A percentile compares a stretch with the other conserved stretches of the same genome.
Evolutionary conservation across 2,797 vertebrate species (phyloP).

Genomic region (Cirrhinus mrigala): DNA sequence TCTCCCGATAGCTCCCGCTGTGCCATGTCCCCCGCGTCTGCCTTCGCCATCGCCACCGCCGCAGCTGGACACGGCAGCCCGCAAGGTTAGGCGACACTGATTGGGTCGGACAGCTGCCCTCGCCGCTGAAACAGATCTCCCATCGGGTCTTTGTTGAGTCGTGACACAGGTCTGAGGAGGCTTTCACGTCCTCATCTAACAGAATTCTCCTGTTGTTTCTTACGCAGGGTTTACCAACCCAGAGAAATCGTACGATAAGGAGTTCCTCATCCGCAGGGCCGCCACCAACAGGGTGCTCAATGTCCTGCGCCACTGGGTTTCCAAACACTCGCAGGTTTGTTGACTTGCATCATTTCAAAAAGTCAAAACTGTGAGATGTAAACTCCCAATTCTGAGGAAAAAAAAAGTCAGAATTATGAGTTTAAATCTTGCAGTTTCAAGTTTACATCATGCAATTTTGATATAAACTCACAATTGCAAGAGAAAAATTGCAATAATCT

Average conservation of each 20-base stretch:
- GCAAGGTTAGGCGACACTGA: conserved; percentile 79
- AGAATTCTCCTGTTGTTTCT: neutral
- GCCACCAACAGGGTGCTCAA: conserved; percentile 96
- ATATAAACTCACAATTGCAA: neutral
- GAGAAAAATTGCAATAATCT: neutral
- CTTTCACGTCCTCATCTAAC: neutral
- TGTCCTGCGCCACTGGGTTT: conserved; percentile 97
- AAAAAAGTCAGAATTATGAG: no score
- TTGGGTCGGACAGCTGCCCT: conserved; percentile 18
- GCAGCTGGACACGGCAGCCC: conserved; percentile 90
- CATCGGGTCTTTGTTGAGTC: neutral
- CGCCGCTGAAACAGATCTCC: conserved; percentile 3
- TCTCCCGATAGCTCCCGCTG: conserved; percentile 86
- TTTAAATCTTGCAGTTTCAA: no score
- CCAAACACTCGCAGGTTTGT: conserved; percentile 95
- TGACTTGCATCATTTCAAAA: neutral
- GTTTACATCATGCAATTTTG: neutral
- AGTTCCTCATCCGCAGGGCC: conserved; percentile 94
- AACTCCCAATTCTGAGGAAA: neutral
- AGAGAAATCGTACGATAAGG: conserved; percentile 92
- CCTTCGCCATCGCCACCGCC: conserved; percentile 95
- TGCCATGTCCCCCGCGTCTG: conserved; percentile 90
- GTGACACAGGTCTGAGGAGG: neutral
- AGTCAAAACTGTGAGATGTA: neutral
- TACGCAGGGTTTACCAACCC: conserved; percentile 84